Conservation (phyloP, 1,140 invertebrate species). For the Drosophila novamexicana region DNA sequence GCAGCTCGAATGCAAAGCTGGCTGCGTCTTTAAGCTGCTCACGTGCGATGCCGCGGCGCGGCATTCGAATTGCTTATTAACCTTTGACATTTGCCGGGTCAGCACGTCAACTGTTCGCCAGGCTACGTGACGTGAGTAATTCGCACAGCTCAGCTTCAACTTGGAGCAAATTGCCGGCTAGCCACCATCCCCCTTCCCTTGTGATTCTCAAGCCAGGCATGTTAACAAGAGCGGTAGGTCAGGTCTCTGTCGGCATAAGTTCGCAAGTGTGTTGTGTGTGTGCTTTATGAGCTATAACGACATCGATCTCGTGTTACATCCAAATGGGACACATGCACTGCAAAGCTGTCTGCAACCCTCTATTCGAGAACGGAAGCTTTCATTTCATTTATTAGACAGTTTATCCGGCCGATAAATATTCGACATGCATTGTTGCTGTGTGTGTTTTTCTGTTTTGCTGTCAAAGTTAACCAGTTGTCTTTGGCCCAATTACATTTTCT, state of each 20-base stretch:
- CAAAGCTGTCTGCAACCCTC: too few species aligned
- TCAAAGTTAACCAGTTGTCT: background rate
- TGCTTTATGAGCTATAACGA: background rate
- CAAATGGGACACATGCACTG: background rate
- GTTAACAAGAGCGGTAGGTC: slow-evolving; percentile 36
- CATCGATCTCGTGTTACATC: background rate
- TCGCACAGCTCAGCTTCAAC: slow-evolving; percentile 14
- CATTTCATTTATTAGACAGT: background rate
- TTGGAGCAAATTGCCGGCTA: slow-evolving; percentile 21
- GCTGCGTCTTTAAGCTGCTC: slow-evolving; percentile 25
- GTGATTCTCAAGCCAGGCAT: background rate
- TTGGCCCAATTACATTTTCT: too few species aligned
- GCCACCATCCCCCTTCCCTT: background rate
- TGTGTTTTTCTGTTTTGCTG: background rate
- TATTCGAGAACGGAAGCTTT: background rate
- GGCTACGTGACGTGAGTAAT: slow-evolving; percentile 40
- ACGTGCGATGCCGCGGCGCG: slow-evolving; percentile 27
- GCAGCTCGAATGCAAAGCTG: slow-evolving; percentile 40
- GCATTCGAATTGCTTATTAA: slow-evolving; percentile 50
- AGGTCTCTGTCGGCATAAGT: slow-evolving; percentile 7
- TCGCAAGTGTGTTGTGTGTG: background rate
- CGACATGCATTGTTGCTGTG: background rate
- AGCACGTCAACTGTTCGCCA: slow-evolving; percentile 26
- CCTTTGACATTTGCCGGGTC: slow-evolving; percentile 37
- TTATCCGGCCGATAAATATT: background rate